phyloP scores from a whole-genome alignment of 2,113 vertebrate genomes.

The Pseudorasbora parva region DNA sequence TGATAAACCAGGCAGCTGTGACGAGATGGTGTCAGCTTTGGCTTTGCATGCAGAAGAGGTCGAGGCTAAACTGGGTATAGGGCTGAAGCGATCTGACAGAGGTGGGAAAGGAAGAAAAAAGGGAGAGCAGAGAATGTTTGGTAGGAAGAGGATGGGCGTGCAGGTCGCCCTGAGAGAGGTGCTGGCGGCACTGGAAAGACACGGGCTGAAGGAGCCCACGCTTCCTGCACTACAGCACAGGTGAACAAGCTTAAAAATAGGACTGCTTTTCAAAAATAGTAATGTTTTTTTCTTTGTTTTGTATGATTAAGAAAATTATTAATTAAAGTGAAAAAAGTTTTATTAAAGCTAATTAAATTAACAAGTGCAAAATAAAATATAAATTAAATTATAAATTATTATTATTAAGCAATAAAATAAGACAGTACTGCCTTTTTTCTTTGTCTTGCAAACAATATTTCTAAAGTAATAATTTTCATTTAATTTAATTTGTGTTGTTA shows the following conservation, averaged over 20 bases:
- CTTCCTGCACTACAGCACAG: slow-evolving; percentile 87
- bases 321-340: not conserved
- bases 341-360: not conserved
- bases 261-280: not conserved
- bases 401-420: not conserved
- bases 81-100: slow-evolving; percentile 6
- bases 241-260: slow-evolving; percentile 65
- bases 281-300: not conserved
- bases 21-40: slow-evolving; percentile 61
- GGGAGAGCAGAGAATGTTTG: slow-evolving; percentile 33
- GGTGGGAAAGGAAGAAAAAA: not conserved
- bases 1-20: slow-evolving; percentile 55
- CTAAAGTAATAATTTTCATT: too few relatives aligned
- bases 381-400: too few relatives aligned
- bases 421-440: not conserved
- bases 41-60: slow-evolving; percentile 3
- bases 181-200: slow-evolving; percentile 69
- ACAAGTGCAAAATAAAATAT: not conserved
- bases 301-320: not conserved
- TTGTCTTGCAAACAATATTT: not conserved
- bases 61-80: not conserved
- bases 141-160: slow-evolving; percentile 71
- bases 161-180: slow-evolving; percentile 78
- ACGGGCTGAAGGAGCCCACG: slow-evolving; percentile 82
- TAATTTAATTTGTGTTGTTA: too few relatives aligned